phyloP scores from a whole-genome alignment of 1,140 invertebrate genomes.

The Callitettix versicolor region DNA sequence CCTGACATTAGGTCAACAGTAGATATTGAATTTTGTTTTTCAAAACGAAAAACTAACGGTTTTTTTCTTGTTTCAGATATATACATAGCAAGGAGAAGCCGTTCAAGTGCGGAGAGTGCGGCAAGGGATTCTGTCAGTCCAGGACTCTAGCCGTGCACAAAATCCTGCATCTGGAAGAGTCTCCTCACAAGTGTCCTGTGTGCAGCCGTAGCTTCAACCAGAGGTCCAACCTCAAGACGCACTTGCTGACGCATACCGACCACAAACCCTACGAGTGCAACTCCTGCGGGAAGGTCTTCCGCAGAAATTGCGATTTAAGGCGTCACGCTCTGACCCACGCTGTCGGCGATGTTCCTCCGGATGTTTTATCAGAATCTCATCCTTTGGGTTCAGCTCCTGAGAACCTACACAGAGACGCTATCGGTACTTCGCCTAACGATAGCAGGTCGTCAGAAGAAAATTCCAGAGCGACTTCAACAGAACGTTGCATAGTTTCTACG shows the following conservation, averaged over 20 bases:
- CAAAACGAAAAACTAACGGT: too few species aligned
- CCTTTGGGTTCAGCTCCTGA: constrained; percentile 9
- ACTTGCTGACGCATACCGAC: constrained; percentile 88
- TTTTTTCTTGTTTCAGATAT: constrained; percentile 57
- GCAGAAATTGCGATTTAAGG: constrained; percentile 73
- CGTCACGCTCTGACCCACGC: constrained; percentile 76
- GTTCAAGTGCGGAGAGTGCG: constrained; percentile 90
- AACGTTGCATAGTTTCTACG: constrained; percentile 1
- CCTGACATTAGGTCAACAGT: too few species aligned
- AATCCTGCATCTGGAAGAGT: constrained; percentile 84
- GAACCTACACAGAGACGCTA: constrained; percentile 10
- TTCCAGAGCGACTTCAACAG: constrained; percentile 12
- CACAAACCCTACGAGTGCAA: constrained; percentile 90
- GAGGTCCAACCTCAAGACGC: constrained; percentile 84
- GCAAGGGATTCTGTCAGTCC: constrained; percentile 93
- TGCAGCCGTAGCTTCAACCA: constrained; percentile 84
- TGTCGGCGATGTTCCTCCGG: constrained; percentile 65
- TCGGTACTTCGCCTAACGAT: constrained; percentile 12
- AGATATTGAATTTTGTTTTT: too few species aligned
- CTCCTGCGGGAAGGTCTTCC: constrained; percentile 78
- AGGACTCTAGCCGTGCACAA: constrained; percentile 88
- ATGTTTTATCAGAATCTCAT: constrained; percentile 29
- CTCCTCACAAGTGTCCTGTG: constrained; percentile 83
- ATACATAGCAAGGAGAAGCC: constrained; percentile 96
- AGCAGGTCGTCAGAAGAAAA: constrained; percentile 18